phyloP scores from a whole-genome alignment of 2,113 vertebrate genomes.

The Ammodytes dubius region DNA sequence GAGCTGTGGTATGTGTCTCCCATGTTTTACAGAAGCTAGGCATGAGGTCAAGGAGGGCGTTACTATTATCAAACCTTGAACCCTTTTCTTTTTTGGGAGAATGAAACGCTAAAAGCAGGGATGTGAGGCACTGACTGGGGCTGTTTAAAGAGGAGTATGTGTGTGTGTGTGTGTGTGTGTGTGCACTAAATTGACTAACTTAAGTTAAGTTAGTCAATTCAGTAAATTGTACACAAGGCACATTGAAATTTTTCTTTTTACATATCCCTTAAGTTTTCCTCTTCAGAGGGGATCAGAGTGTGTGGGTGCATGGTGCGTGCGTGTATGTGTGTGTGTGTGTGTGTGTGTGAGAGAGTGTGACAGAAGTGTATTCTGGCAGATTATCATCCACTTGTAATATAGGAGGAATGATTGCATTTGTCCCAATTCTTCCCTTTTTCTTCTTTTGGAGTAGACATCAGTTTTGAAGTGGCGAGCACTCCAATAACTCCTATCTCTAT shows the following conservation, averaged over 20 bases:
- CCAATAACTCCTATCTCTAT: neutral
- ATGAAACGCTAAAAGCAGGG: neutral
- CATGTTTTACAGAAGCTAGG: neutral
- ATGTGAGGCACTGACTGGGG: too few species aligned
- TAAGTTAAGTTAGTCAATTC: too few species aligned
- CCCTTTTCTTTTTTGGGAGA: neutral
- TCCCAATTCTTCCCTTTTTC: neutral
- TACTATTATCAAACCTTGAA: neutral
- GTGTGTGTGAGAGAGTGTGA: neutral
- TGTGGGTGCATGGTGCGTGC: too few species aligned
- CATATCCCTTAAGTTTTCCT: too few species aligned
- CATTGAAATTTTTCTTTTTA: too few species aligned
- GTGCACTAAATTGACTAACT: too few species aligned
- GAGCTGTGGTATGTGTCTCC: constrained; percentile 15
- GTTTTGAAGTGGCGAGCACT: neutral
- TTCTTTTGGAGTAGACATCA: constrained; percentile 5
- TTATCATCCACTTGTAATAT: constrained; percentile 1
- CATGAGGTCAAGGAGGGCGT: neutral
- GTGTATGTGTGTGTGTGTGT: neutral
- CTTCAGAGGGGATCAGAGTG: too few species aligned
- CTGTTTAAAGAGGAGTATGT: too few species aligned
- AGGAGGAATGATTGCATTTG: constrained; percentile 3
- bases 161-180: too few species aligned
- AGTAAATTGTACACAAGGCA: too few species aligned
- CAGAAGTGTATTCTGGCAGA: neutral